A percentile compares a stretch with the other conserved stretches of the same genome.
Evolutionary conservation across 2,888 invertebrate genomes (phyloP).

Genomic region (Bombyx huttoni): DNA sequence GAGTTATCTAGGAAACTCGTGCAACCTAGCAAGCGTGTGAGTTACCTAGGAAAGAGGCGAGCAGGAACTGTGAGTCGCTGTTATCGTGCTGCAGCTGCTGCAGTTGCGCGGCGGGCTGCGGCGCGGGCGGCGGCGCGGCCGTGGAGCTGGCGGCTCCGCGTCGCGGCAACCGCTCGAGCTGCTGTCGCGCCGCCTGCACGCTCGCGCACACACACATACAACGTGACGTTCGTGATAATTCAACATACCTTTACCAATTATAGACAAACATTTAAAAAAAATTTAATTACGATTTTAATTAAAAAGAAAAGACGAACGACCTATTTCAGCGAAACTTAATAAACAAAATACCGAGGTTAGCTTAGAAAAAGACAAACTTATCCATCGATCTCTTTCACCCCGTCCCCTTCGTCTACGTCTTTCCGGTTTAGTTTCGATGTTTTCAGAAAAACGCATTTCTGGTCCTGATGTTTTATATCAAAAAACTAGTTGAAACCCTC

Average conservation of each 20-base stretch:
- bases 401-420: too few relatives aligned
- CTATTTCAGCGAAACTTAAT: too few relatives aligned
- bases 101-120: slow-evolving; percentile 29
- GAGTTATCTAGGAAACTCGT: slow-evolving; percentile 41
- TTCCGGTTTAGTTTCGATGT: too few relatives aligned
- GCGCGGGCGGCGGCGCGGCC: slow-evolving; percentile 66
- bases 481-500: too few relatives aligned
- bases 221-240: neutral
- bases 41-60: slow-evolving; percentile 47
- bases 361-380: too few relatives aligned
- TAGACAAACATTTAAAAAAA: too few relatives aligned
- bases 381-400: too few relatives aligned
- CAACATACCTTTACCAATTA: neutral
- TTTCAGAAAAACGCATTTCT: too few relatives aligned
- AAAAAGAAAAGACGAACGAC: too few relatives aligned
- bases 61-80: slow-evolving; percentile 45
- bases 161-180: slow-evolving; percentile 89
- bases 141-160: slow-evolving; percentile 77
- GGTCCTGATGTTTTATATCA: too few relatives aligned
- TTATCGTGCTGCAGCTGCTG: slow-evolving; percentile 45
- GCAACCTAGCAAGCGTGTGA: neutral
- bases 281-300: too few relatives aligned
- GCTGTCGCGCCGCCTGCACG: slow-evolving; percentile 84
- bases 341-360: too few relatives aligned
- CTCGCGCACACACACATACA: neutral